These are phyloP conservation scores for Chrysodeixis includens DNA, from an alignment of 2,888 invertebrate species.

Conservation along the genomic window DNA sequence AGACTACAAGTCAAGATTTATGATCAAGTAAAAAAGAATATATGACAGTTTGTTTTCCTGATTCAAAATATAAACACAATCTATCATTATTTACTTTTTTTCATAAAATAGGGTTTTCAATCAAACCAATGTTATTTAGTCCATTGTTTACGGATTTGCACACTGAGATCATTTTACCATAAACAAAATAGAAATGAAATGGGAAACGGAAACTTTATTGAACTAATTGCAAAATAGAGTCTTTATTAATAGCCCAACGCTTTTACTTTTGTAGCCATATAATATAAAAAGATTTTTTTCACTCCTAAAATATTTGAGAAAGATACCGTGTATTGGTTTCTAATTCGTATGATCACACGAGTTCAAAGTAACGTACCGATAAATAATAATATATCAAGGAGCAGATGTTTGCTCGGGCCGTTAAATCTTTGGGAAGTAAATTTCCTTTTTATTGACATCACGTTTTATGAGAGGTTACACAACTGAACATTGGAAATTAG, in stretches of 20 bases:
- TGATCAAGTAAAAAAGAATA: no score
- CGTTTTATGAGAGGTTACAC: constrained; percentile 32
- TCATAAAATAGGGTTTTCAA: neutral
- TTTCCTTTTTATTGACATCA: constrained; percentile 22
- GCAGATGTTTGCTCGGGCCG: neutral
- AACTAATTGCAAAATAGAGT: neutral
- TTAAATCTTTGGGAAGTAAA: constrained; percentile 10
- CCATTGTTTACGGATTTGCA: constrained; percentile 1
- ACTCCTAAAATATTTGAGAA: no score
- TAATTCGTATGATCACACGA: neutral
- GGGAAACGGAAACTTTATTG: neutral
- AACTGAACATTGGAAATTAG: no score
- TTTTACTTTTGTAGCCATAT: neutral
- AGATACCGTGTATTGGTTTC: no score
- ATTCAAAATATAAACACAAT: no score
- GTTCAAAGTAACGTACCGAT: neutral
- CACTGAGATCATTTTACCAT: neutral
- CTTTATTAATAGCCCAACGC: no score
- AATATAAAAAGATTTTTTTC: neutral
- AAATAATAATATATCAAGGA: neutral
- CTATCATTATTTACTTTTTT: neutral
- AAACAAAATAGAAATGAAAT: neutral
- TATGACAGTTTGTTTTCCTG: no score
- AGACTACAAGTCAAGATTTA: no score
- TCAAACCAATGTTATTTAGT: neutral